Evolutionary conservation across 1,140 invertebrate genomes (phyloP), one percentile per base, ranked within the genome.

Genomic region (Zaprionus davidi): DNA sequence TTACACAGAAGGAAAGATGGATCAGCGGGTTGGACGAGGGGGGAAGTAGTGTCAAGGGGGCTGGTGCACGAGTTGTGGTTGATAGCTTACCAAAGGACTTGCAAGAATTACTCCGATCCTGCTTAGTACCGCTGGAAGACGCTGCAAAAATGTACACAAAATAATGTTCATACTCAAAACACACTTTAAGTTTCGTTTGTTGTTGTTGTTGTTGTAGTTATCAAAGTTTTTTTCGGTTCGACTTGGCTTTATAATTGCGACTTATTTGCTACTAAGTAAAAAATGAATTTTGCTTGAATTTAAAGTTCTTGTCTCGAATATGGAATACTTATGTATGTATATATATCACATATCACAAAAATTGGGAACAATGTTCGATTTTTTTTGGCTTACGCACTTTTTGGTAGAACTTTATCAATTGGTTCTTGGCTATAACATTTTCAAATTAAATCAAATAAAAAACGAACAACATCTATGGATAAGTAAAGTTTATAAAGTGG

Each of bases 81-180:
- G 93, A 94, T 94, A 95, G 96, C 96, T 97, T 97, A 97, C 96
- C 96, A 97, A 95, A 94, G 96, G 96, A 95, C 96, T 97, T 95
- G 96, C 96, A 96, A 97, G 96, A 95, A 97, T 97, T 94, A 97
- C 96, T 95, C 96, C 96, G 96, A 97, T 97, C 95, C 96, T 96
- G 96, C 96, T 97, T 94, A 97, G 96, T 94, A 97, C 96, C 94
- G 96, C 96, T 94, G 96, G 96, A 94, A 97, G 96, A 94, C 96
- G 96, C 96, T 97, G 96, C 93, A 97, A 97, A 95, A 93, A 92
- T 92, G 78, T 92, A 92, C 84, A 92, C 85, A 92, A 91, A 92
- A 93, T 82, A 92, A 92, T 92, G 80, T 93, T 92, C 91, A 93
- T 92, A 92, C 92, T 92, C 71, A 69, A 92, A 93, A 92, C 90